Evolutionary conservation across 2,888 invertebrate genomes (phyloP), one percentile per base, ranked within the genome.

Genomic region (Spilarctia lutea): DNA sequence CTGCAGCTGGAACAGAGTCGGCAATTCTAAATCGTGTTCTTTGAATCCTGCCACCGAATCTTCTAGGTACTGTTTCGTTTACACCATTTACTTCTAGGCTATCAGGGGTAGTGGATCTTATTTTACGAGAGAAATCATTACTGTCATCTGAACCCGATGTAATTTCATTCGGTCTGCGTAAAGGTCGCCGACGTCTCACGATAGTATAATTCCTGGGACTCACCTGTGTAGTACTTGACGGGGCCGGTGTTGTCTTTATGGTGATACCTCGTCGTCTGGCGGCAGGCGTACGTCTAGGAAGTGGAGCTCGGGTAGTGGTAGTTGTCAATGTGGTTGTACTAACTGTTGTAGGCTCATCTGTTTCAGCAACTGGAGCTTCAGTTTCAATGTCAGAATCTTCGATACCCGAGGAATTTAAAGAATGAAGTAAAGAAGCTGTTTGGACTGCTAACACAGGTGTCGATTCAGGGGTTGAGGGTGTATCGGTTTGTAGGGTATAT

Each of bases 131-230:
- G 73, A 85, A 75, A 65, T 90, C 90, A 18, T 81, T 83, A 30
- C 86, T 81, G 79, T 93, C 93, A 71, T 90, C 91, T 79, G 91
- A 90, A 83, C 94, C 94, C 82, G 91, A 89, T 83, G 84, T 86
- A 88, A 95, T 94, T 89, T 95, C 94, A 79, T 96, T 96, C 48
- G 91, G 91, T 83, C 91, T 91, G 65, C 89, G 85, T 72, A 93
- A 77, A 73, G 94, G 94, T 80, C 93, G 91, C 75, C 94, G 93
- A 77, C 96, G 94, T 79, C 91, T 93, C 80, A 95, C 89, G 80
- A 93, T 94, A 90, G 93, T 88, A 91, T 94, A 96, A 91, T 93
- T 96, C 95, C 94, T 96, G 89, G 92, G 91, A 96, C 96, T 96
- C 94, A 96, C 96, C 96, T 95, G 94, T 16, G 93, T 93, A 20